Evolutionary conservation across 2,888 invertebrate species (phyloP).

Genomic region (Hylaea fasciaria): DNA sequence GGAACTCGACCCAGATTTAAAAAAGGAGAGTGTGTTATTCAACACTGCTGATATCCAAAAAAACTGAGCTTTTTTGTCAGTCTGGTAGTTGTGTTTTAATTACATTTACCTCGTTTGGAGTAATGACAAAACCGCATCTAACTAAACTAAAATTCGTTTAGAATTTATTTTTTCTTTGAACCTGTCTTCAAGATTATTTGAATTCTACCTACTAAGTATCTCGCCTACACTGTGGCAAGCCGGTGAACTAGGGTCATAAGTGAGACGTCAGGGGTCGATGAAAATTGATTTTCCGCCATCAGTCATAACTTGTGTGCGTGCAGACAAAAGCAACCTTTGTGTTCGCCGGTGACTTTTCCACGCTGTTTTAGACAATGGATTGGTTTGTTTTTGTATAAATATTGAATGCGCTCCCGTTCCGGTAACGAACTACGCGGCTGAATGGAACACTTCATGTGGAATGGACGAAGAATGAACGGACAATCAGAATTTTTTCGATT

Average conservation of each 20-base stretch:
- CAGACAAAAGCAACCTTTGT: constrained; percentile 58
- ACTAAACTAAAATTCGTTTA: too few relatives aligned
- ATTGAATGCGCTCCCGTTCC: constrained; percentile 4
- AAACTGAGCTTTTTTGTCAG: too few relatives aligned
- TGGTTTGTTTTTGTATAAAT: constrained; percentile 16
- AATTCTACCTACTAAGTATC: constrained; percentile 9
- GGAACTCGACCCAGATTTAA: too few relatives aligned
- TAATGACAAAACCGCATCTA: too few relatives aligned
- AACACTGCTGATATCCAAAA: too few relatives aligned
- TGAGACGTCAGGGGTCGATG: constrained; percentile 80
- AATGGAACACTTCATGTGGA: constrained; percentile 39
- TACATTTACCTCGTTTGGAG: too few relatives aligned
- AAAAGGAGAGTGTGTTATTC: too few relatives aligned
- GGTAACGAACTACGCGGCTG: constrained; percentile 32
- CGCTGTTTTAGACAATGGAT: constrained; percentile 43
- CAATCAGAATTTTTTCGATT: constrained; percentile 23
- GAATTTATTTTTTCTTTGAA: too few relatives aligned
- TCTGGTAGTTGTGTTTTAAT: too few relatives aligned
- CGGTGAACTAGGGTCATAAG: constrained; percentile 60
- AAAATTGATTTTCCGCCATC: constrained; percentile 81
- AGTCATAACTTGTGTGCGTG: constrained; percentile 71
- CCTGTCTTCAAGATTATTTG: not conserved
- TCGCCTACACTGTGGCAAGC: constrained; percentile 8
- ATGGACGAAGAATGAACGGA: constrained; percentile 36
- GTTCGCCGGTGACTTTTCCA: constrained; percentile 39